Base-by-base conservation (phyloP, 2,113 vertebrate species). In the Rhinolophus ferrumequinum region DNA sequence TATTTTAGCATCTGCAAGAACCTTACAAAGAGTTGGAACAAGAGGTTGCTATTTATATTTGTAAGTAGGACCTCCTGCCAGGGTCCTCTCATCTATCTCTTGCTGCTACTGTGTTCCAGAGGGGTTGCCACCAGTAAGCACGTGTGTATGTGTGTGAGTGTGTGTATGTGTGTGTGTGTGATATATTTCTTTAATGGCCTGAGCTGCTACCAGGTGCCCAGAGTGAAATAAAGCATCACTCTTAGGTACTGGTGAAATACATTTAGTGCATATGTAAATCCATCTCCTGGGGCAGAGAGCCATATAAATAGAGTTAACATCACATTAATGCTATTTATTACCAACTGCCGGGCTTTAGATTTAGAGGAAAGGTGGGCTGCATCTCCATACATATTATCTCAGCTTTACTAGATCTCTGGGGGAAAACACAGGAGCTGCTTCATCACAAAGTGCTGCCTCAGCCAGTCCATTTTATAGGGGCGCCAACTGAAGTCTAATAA, bases 151-250 rank as follows among this genome's bases (percentile, higher is more conserved):
- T 19, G 47, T 50, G 16, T n/a, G 67, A 33, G n/a, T 79, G 73
- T 60, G 24, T 62, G 24, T 30, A 50, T 33, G 52, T 50, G n/a
- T 58, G 62, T 69, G 56, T 84, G 50, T 72, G 30, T 76, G 30
- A 44, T 47, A 66, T 85, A 14, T 47, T 96, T 95, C 79, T 81
- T 95, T 96, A 97, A 95, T 21, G 67, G 90, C 30, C 93, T 56
- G 38, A 94, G 58, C 35, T 91, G 66, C 84, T 90, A 69, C 38
- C 62, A 88, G 21, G 21, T 67, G 85, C 95, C 96, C 94, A 85
- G 76, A 93, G 26, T 52, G 77, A 93, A 97, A 95, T 72, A 93
- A 2, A 79, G 94, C 85, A 18, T 24, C n/a, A 73, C 18, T 18
- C 62, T 38, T 72, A 60, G 10, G 67, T 72, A n/a, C 33, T 26